Percentiles rank a stretch among this genome's conserved stretches.
These are phyloP conservation scores for Eira barbara DNA, from an alignment of 2,113 vertebrate species.

Conservation along the genomic window DNA sequence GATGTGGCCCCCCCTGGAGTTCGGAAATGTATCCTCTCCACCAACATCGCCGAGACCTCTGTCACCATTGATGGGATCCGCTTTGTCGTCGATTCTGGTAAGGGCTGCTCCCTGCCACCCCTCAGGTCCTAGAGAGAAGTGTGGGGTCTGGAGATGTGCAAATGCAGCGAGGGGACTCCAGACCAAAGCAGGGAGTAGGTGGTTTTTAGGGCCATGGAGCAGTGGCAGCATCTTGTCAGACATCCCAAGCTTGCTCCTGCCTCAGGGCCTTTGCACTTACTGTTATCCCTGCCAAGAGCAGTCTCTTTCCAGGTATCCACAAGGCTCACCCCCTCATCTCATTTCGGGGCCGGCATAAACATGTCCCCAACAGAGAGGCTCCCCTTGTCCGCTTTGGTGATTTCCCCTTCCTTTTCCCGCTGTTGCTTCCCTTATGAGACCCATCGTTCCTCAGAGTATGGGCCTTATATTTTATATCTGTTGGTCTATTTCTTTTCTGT, in stretches of 20 bases:
- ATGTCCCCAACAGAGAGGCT: not conserved
- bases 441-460: not conserved
- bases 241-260: not conserved
- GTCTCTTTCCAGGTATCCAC: not conserved
- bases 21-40: slow-evolving; percentile 95
- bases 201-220: not conserved
- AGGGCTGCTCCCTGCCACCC: not conserved
- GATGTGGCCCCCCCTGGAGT: slow-evolving; percentile 91
- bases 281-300: not conserved
- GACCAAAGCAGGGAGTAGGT: not conserved
- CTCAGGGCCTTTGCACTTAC: not conserved
- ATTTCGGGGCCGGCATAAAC: too few species aligned
- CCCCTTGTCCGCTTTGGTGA: not conserved
- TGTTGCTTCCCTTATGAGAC: not conserved
- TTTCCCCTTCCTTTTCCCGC: too few species aligned
- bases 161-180: fast-evolving
- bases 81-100: slow-evolving; percentile 94
- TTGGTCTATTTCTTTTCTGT: not conserved
- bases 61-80: slow-evolving; percentile 96
- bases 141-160: not conserved
- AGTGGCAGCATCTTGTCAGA: too few species aligned
- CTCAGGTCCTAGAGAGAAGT: fast-evolving
- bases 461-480: not conserved
- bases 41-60: slow-evolving; percentile 95
- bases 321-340: not conserved